Base-by-base conservation (phyloP, 2,113 vertebrate genomes). In the Petrocephalus zakoni region DNA sequence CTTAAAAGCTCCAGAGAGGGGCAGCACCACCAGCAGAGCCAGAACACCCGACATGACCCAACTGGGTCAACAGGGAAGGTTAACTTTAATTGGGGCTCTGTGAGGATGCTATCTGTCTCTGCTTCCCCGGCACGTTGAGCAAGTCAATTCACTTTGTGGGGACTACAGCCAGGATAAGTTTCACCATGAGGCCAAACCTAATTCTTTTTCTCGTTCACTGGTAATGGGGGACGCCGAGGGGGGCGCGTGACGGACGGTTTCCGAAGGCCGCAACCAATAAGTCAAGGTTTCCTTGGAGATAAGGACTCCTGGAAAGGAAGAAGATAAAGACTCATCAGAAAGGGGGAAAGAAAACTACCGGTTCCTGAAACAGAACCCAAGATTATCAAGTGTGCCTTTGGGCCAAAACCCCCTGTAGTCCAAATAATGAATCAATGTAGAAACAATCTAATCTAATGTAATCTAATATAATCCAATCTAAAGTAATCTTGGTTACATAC, bases 191-290 rank as follows among this genome's bases (percentile, higher is more conserved):
- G 22, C 51, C 22, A 53, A 85, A 85, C 51, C 83, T 53, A 85
- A 85, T 85, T 85, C 83, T 85, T 85, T 85, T 85, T 85, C 83
- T 53, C 83, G n/a, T 85, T 84, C 55, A 85, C 83, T 85, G 83
- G 47, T 85, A 85, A 85, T 85, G 51, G 83, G 25, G 51, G 83
- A 85, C 51, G 8, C 47, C 25, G 49, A 53, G 22, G 84, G 34
- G 46, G 47, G 46, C 1, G 22, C 7, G 22, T 49, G 49, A 52
- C 49, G 49, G 83, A 85, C 47, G 21, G 49, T 85, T 53, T 34
- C 49, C 22, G 8, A 52, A 22, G 83, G 49, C 47, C 34, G 47
- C n/a, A 85, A 85, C 47, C 49, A 25, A 52, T 52, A 85, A 85
- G 17, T 85, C 47, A 29, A 52, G 49, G 49, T 52, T 85, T 85